Evolutionary conservation across 2,113 vertebrate species (phyloP), one percentile per base, ranked within the genome.

Genomic region (Pseudorectes ferrugineus): DNA sequence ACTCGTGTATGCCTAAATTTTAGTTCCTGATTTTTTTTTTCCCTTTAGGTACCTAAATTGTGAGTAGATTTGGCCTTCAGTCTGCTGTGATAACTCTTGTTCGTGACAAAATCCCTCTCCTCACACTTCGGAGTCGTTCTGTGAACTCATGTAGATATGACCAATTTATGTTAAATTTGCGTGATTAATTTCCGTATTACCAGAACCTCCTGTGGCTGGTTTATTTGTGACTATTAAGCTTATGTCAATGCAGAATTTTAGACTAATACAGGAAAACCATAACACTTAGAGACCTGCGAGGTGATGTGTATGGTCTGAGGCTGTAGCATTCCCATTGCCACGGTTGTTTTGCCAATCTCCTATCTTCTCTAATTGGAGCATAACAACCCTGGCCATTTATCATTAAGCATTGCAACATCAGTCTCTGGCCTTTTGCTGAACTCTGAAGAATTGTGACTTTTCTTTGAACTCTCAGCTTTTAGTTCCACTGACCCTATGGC

Each of bases 401-500:
- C 88, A 71, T 48, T 57, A 70, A 52, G 70, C 54, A 42, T 73
- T 95, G 94, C 10, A 58, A 71, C 87, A 91, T 92, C 91, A 93
- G 92, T 85, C 84, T 95, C 88, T 98, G 97, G 92, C 98, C 98
- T 98, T 93, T 97, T 97, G 72, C 89, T 98, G 98, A 98, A 98
- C 98, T 97, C 97, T 14, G 88, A 89, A 90, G 96, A 97, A 96
- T 76, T 96, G 97, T 97, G 97, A 97, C 97, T 98, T 97, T 96
- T 98, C 95, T 98, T 97, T 98, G 97, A 98, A 98, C 98, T 97
- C 96, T 94, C 91, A 85, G 93, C 96, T 97, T 95, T 95, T 92
- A 89, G 95, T 96, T 97, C 88, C 85, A 93, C 93, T 97, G 97
- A 98, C 97, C 97, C 93, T 96, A 63, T 93, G 97, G 93, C 95